phyloP scores from a whole-genome alignment of 2,888 invertebrate species.

The Troides aeacus region DNA sequence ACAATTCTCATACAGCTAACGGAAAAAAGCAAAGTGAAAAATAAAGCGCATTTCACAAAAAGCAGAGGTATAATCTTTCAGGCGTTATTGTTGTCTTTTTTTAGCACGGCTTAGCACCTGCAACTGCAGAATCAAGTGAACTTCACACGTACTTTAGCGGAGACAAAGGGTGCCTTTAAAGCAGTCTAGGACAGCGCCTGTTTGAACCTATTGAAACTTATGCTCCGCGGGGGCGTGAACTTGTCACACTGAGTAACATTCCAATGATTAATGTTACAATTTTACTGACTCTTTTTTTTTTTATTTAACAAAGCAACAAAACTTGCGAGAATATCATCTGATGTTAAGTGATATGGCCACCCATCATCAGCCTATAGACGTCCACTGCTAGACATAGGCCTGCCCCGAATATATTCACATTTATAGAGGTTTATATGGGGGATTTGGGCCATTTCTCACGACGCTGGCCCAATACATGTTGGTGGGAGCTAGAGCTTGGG shows the following conservation, averaged over 20 bases:
- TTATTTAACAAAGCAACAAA: too few relatives aligned
- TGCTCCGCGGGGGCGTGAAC: not conserved
- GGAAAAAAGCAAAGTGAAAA: not conserved
- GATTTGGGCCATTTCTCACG: too few relatives aligned
- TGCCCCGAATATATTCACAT: too few relatives aligned
- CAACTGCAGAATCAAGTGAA: conserved; percentile 27
- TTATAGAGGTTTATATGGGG: too few relatives aligned
- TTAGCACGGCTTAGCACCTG: conserved; percentile 27
- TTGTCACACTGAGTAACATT: not conserved
- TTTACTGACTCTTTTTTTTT: too few relatives aligned
- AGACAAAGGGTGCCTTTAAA: conserved; percentile 24
- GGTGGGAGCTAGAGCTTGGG: too few relatives aligned
- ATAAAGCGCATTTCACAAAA: conserved; percentile 6
- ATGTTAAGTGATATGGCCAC: too few relatives aligned
- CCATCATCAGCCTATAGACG: too few relatives aligned
- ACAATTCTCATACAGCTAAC: not conserved
- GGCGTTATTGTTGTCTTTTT: conserved; percentile 25
- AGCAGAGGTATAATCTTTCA: conserved; percentile 18
- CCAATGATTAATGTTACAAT: not conserved
- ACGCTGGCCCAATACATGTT: too few relatives aligned
- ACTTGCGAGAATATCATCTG: too few relatives aligned
- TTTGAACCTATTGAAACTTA: conserved; percentile 11
- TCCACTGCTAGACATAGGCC: too few relatives aligned
- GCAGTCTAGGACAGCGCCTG: conserved; percentile 11
- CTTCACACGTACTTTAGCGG: conserved; percentile 26